Evolutionary conservation across 2,797 vertebrate species (phyloP), one percentile per base, ranked within the genome.

Genomic region (Sparus aurata): DNA sequence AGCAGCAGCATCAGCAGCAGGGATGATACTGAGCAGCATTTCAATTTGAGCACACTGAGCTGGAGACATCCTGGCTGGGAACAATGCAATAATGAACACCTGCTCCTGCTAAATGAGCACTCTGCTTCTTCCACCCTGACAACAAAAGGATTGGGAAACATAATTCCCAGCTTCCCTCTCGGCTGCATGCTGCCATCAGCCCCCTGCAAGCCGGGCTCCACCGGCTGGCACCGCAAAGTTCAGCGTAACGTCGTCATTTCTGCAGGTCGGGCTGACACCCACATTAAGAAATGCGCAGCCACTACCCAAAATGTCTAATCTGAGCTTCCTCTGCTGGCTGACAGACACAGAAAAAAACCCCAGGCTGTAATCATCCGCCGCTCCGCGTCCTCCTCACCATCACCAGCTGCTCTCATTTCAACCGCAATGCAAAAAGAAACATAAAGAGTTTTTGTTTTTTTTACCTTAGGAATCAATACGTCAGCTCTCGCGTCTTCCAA

Each of bases 201-300:
- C 64, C 82, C 66, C 53, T 17, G 67, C 69, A 77, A 22, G 15
- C 60, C 38, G 10, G 38, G 38, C 73, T 25, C 6, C 6, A 16
- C 41, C 59, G 61, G 22, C 82, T 18, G 63, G 25, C 69, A 70
- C 72, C 77, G 83, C 73, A 65, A 79, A 87, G 59, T 88, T 84
- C 49, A 82, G 87, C 87, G 65, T 79, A 7, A 74, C 77, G 80
- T 80, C 89, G 80, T 84, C 79, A 59, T 83, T 54, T 85, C 83
- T 84, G 84, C 82, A 69, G 85, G 69, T 83, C 72, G 69, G 75
- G 61, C 72, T 84, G 89, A 82, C 73, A 79, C 68, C 79, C 84
- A 85, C 79, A 85, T 80, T 65, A 60, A 78, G 77, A 93, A 92
- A 91, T 92, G 91, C 92, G 93, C 92, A 93, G 87, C 87, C 87